Conservation (phyloP, 2,113 vertebrate species). For the Cynopterus brachyotis region DNA sequence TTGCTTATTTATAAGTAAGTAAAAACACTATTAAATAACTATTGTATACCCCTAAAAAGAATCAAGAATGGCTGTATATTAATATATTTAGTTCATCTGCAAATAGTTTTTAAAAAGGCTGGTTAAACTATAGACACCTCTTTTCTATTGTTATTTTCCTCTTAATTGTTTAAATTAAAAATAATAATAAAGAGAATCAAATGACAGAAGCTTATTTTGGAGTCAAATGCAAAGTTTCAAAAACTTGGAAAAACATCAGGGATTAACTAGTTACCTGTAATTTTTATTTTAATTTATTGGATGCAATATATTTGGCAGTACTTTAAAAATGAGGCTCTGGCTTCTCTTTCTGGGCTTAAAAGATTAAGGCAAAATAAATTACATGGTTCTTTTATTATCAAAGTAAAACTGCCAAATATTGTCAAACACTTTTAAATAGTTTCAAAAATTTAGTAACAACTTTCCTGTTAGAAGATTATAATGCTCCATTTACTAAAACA, state of each 20-base stretch:
- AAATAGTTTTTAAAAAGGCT: background rate
- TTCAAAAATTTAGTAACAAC: conserved; percentile 46
- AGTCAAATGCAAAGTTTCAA: background rate
- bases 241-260: conserved; percentile 29
- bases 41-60: background rate
- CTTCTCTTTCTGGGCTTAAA: conserved; percentile 56
- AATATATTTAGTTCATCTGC: background rate
- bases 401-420: conserved; percentile 56
- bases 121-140: background rate
- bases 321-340: conserved; percentile 54
- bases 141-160: background rate
- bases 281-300: conserved; percentile 66
- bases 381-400: conserved; percentile 68
- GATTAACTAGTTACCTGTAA: conserved; percentile 46
- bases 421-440: conserved; percentile 41
- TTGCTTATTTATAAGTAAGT: background rate
- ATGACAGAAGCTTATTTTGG: background rate
- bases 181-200: background rate
- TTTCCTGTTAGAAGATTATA: conserved; percentile 56
- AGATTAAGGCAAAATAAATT: conserved; percentile 64
- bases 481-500: conserved; percentile 61
- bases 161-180: background rate
- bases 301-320: conserved; percentile 62
- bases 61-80: background rate
- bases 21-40: background rate